Evolutionary conservation across 1,140 invertebrate genomes (phyloP).

Genomic region (Branchinecta lindahli): DNA sequence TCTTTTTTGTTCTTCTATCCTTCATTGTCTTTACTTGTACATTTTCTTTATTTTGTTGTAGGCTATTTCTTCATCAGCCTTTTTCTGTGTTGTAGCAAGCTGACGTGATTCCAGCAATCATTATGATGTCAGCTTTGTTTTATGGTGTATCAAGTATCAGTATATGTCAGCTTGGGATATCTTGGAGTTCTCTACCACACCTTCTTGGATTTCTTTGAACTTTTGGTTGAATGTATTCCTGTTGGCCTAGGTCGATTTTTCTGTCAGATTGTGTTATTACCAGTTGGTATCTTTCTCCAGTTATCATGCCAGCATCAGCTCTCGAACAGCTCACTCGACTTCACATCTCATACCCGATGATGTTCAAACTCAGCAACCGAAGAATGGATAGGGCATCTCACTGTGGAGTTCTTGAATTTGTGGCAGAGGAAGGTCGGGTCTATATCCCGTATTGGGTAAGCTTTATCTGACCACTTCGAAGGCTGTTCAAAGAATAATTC

Average conservation of each 20-base stretch:
- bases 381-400: constrained; percentile 75
- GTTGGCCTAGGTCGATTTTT: background rate
- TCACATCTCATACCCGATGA: constrained; percentile 97
- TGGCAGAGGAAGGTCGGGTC: constrained; percentile 94
- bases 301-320: constrained; percentile 95
- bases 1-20: constrained; percentile 5
- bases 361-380: constrained; percentile 89
- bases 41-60: too few relatives aligned
- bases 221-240: constrained; percentile 6
- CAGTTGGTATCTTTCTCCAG: constrained; percentile 36
- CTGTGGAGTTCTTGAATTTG: constrained; percentile 96
- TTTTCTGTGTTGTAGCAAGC: background rate
- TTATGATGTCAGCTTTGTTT: background rate
- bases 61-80: background rate
- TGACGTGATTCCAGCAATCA: too few relatives aligned
- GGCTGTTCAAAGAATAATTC: too few relatives aligned
- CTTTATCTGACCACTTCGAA: constrained; percentile 13
- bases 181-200: background rate
- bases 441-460: constrained; percentile 92
- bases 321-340: constrained; percentile 78
- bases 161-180: background rate
- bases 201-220: background rate
- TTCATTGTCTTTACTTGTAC: background rate
- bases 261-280: constrained; percentile 2
- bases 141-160: background rate